Base-by-base conservation (phyloP, 2,113 vertebrate genomes). In the Ranitomeya imitator region DNA sequence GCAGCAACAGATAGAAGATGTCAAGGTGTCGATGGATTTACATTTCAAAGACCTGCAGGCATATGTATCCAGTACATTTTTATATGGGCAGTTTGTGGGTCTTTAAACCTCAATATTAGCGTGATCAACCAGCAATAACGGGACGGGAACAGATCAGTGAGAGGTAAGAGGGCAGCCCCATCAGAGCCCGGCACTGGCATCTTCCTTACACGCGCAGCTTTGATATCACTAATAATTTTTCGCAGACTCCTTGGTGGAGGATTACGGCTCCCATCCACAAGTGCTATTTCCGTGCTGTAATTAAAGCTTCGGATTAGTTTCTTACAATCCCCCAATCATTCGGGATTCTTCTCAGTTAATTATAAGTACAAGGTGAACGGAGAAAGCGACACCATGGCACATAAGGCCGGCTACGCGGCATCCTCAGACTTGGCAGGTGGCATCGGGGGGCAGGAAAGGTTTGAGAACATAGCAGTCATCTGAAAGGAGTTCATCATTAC, bases 221-320 rank as follows among this genome's bases (percentile, higher is more conserved):
- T 79, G 76, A 54, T 79, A 55, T 55, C 77, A 55, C 18, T 79
- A 79, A 79, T 55, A 79, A 79, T n/a, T 45, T 3, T 45, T 45
- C 3, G 37, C 37, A 57, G 54, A 78, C 51, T 21, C 7, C 74
- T 54, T 54, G 9, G 9, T 19, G 51, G 51, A 23, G 76, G 77
- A 54, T 79, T 23, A 55, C 11, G 1, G n/a, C 51, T 23, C 19
- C 3, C 0, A 77, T 51, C 73, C 45, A 45, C 16, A 51, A 19
- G 37, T 5, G 73, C 37, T 45, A 76, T 76, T 79, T 79, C 11
- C 55, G 76, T 57, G 14, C 57, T 79, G 52, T n/a, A 79, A 79
- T 26, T 78, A 54, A 78, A 78, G 45, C 18, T 54, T n/a, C 4
- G 51, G 19, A 78, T 78, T 78, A 78, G 19, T 54, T 78, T 54